phyloP scores from a whole-genome alignment of 2,888 invertebrate genomes.

The Eucera pruinosa region DNA sequence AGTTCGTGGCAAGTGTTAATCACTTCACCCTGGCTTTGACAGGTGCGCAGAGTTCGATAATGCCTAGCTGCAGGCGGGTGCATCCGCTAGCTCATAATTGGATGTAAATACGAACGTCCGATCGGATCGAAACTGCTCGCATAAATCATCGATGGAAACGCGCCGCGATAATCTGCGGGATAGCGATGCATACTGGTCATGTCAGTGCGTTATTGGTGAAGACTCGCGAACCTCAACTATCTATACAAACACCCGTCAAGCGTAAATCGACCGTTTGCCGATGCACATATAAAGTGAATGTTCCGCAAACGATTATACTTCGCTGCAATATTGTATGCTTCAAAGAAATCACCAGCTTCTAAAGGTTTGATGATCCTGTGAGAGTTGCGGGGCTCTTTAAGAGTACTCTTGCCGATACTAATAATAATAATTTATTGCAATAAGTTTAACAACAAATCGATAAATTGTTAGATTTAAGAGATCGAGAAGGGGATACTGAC shows the following conservation, averaged over 20 bases:
- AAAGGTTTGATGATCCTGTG: too few species aligned
- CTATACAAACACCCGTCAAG: slow-evolving; percentile 7
- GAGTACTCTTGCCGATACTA: too few species aligned
- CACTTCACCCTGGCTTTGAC: slow-evolving; percentile 27
- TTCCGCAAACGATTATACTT: background rate
- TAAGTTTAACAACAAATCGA: background rate
- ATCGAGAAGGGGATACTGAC: background rate
- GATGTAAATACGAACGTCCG: slow-evolving; percentile 30
- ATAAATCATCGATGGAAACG: slow-evolving; percentile 47
- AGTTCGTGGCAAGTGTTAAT: slow-evolving; percentile 43
- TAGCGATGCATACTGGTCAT: slow-evolving; percentile 7
- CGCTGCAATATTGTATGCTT: background rate
- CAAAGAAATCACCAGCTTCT: background rate
- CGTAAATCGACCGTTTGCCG: background rate
- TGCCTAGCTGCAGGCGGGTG: slow-evolving; percentile 16
- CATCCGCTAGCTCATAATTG: slow-evolving; percentile 32
- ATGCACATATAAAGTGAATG: background rate
- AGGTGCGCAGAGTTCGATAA: slow-evolving; percentile 12
- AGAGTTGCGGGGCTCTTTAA: too few species aligned
- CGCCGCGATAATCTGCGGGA: slow-evolving; percentile 23
- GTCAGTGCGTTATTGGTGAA: slow-evolving; percentile 44
- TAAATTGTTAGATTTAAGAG: background rate
- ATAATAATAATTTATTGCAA: background rate
- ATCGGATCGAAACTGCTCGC: slow-evolving; percentile 28
- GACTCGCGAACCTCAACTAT: slow-evolving; percentile 16